Percentiles rank a stretch among this genome's conserved stretches.
Conservation (phyloP, 1,140 invertebrate genomes). For the Triops cancriformis region DNA sequence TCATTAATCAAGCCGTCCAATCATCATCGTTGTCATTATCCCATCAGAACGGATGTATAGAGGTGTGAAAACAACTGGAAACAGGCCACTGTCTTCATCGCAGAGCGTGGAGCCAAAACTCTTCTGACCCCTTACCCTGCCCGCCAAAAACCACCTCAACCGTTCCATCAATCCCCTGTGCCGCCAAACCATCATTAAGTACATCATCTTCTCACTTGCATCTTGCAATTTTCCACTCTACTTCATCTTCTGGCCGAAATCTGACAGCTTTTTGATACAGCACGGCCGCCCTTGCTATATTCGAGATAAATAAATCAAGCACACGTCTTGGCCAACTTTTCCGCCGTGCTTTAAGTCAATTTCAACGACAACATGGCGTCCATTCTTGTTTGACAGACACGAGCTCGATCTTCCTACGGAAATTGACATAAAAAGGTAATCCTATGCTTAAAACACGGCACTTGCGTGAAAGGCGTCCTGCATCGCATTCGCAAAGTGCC, state of each 20-base stretch:
- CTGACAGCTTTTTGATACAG: neutral
- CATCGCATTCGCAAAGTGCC: no score
- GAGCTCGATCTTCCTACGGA: no score
- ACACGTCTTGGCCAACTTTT: neutral
- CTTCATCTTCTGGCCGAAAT: neutral
- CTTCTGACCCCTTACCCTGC: neutral
- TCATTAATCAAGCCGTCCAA: conserved; percentile 10
- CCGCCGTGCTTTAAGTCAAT: no score
- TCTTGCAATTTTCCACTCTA: neutral
- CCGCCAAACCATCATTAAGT: conserved; percentile 5
- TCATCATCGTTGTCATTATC: conserved; percentile 12
- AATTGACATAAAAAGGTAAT: no score
- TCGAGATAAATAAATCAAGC: neutral
- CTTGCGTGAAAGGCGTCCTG: no score
- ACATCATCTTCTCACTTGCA: neutral
- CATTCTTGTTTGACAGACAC: no score
- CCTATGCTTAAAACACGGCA: no score
- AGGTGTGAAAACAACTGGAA: conserved; percentile 13
- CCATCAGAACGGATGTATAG: neutral
- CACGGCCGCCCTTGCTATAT: neutral
- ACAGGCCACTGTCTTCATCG: conserved; percentile 7
- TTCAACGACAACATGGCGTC: no score
- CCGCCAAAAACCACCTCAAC: neutral
- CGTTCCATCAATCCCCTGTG: neutral
- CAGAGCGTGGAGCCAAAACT: neutral